Base-by-base conservation (phyloP, 2,113 vertebrate species). In the Xiphorhynchus elegans region DNA sequence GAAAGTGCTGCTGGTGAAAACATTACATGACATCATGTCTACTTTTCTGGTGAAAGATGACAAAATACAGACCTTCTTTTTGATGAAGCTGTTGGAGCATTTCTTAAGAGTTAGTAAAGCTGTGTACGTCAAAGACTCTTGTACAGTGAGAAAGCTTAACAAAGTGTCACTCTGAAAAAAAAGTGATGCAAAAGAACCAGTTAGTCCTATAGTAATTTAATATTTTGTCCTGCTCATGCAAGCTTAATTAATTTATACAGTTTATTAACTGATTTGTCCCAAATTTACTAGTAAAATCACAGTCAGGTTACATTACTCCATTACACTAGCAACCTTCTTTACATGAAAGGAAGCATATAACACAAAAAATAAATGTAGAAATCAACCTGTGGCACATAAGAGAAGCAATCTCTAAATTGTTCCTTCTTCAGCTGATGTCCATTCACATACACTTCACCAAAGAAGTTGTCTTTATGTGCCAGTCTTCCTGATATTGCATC, bases 371-470 rank as follows among this genome's bases (percentile, higher is more conserved):
- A 53, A 81, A 90, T 3, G 15, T 10, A n/a, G 25, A 80, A 50
- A 72, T 95, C 46, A 96, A 99, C 99, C 99, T 99, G 99, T 90
- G 98, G 98, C 28, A 99, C 98, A 0, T 99, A 99, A 68, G 99
- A 99, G 97, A 99, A 99, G 84, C 99, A 99, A 95, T 99, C 98
- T 97, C 98, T 98, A 96, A 99, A 99, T 95, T 99, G 97, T 4
- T 98, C 98, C 81, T 95, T 97, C 84, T 97, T 99, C 93, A 99
- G 92, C 66, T 97, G 97, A 67, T 14, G 97, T 50, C 99, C 99
- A 4, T 99, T 99, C 64, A 99, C 91, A 7, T 96, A 98, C 64
- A 99, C 98, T 10, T 99, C 98, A 17, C 99, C 99, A 52, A 95
- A 81, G 40, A 99, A 96, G 6, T 92, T 97, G 10, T 98, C 97